Evolutionary conservation across 2,113 vertebrate genomes (phyloP).

Genomic region (Raja brachyura): DNA sequence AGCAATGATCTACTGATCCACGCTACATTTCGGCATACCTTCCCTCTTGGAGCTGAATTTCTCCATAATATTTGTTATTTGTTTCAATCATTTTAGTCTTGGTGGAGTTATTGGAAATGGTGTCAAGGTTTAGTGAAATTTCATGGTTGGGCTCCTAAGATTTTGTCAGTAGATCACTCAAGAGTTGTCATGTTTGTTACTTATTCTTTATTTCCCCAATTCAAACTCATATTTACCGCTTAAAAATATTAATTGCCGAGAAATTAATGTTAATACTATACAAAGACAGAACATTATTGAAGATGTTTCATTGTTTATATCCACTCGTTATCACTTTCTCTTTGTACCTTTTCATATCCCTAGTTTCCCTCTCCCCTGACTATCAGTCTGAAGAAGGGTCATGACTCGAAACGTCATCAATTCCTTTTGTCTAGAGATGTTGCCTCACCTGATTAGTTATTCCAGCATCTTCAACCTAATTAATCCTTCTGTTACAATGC

Average conservation of each 20-base stretch:
- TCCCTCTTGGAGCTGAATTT: no score
- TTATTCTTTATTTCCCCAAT: no score
- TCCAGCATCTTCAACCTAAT: not conserved
- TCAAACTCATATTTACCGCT: not conserved
- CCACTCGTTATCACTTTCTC: no score
- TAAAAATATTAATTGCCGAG: not conserved
- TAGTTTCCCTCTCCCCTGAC: no score
- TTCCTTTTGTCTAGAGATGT: no score
- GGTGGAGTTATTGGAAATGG: not conserved
- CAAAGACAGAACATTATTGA: not conserved
- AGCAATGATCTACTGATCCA: not conserved
- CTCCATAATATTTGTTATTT: not conserved
- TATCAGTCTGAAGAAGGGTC: no score
- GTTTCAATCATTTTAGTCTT: not conserved
- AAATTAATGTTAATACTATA: not conserved
- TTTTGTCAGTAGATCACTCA: not conserved
- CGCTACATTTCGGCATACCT: not conserved
- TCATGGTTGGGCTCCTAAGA: not conserved
- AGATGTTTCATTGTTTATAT: not conserved
- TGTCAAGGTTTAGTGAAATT: not conserved
- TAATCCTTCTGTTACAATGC: not conserved
- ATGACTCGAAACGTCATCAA: no score
- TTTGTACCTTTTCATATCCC: no score
- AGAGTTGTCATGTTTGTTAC: no score
- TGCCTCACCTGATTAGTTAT: no score